phyloP scores from a whole-genome alignment of 2,888 invertebrate genomes.

The Globia sparganii region DNA sequence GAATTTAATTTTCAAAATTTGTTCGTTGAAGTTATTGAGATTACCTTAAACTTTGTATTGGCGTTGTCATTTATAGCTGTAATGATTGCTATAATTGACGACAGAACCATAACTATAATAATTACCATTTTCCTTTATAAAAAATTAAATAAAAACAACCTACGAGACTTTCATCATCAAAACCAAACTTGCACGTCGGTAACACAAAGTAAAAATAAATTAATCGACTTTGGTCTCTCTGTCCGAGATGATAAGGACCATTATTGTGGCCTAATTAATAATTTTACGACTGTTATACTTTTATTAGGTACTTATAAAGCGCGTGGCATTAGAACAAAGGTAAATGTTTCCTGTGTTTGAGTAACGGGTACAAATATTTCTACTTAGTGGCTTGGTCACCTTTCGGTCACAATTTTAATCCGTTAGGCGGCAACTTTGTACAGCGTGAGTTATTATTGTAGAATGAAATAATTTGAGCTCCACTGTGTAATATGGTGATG shows the following conservation, averaged over 20 bases:
- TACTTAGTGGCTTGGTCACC: slow-evolving; percentile 72
- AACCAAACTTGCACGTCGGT: slow-evolving; percentile 44
- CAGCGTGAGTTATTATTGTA: slow-evolving; percentile 32
- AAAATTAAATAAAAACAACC: slow-evolving; percentile 35
- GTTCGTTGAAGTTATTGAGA: too few relatives aligned
- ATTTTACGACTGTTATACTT: slow-evolving; percentile 59
- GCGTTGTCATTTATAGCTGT: not conserved
- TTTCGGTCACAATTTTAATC: slow-evolving; percentile 60
- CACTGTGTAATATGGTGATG: not conserved
- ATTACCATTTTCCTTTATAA: slow-evolving; percentile 27
- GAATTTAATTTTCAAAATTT: not conserved
- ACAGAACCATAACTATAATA: slow-evolving; percentile 1
- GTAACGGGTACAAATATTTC: slow-evolving; percentile 80
- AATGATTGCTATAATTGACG: not conserved
- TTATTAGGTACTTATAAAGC: slow-evolving; percentile 69
- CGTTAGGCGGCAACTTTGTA: slow-evolving; percentile 52
- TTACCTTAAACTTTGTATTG: not conserved
- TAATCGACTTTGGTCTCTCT: slow-evolving; percentile 56
- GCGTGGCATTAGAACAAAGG: slow-evolving; percentile 81
- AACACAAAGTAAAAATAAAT: slow-evolving; percentile 50
- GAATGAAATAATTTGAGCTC: slow-evolving; percentile 10
- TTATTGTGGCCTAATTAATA: slow-evolving; percentile 55
- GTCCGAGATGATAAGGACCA: slow-evolving; percentile 40
- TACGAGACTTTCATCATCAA: slow-evolving; percentile 35
- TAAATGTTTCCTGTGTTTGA: slow-evolving; percentile 81